Evolutionary conservation across 2,888 invertebrate genomes (phyloP).

Genomic region (Lottia gigantea): DNA sequence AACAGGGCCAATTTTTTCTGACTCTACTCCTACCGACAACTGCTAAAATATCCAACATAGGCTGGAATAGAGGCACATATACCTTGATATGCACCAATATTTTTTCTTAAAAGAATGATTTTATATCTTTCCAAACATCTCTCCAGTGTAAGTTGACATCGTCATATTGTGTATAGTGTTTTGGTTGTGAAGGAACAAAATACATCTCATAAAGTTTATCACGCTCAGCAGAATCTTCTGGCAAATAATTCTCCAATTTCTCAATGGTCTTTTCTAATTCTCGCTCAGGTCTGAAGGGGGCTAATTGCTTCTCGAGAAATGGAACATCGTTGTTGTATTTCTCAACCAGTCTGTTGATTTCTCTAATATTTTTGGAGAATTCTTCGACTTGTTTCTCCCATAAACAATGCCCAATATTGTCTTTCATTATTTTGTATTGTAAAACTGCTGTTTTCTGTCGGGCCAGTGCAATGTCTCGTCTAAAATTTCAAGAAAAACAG

Average conservation of each 20-base stretch:
- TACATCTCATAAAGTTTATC: constrained; percentile 10
- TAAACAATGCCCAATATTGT: constrained; percentile 66
- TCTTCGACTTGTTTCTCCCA: constrained; percentile 74
- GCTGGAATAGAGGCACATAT: no score
- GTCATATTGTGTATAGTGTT: background rate
- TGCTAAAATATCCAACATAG: no score
- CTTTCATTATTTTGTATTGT: constrained; percentile 73
- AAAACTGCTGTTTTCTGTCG: constrained; percentile 73
- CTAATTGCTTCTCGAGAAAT: constrained; percentile 82
- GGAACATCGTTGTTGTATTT: constrained; percentile 85
- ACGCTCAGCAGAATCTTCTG: constrained; percentile 17
- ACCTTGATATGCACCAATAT: no score
- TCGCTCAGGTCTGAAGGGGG: constrained; percentile 76
- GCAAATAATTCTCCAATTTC: constrained; percentile 36
- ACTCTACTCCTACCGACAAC: no score
- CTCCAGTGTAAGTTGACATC: constrained; percentile 30
- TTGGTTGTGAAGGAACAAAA: background rate
- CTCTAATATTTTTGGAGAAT: constrained; percentile 72
- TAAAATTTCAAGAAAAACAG: constrained; percentile 31
- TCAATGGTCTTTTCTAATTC: constrained; percentile 72
- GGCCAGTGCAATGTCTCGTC: constrained; percentile 67
- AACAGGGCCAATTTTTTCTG: no score
- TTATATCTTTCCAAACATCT: constrained; percentile 41
- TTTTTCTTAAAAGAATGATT: constrained; percentile 28
- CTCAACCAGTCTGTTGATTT: constrained; percentile 82